Evolutionary conservation across 2,888 invertebrate genomes (phyloP).

Genomic region (Eurois occulta): DNA sequence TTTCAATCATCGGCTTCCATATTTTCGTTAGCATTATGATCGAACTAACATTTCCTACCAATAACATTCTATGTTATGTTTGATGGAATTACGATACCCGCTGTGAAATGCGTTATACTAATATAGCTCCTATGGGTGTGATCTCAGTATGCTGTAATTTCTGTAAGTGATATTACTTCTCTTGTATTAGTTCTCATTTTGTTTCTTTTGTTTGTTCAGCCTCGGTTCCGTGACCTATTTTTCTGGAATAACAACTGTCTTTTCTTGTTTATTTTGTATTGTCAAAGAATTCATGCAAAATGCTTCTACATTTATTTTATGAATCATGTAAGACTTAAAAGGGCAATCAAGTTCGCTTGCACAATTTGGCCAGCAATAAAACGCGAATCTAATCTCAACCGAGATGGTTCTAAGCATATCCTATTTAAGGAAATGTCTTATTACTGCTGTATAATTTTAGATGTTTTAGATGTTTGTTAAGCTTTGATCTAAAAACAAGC

Average conservation of each 20-base stretch:
- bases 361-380: slow-evolving; percentile 34
- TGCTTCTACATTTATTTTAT: slow-evolving; percentile 9
- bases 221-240: slow-evolving; percentile 48
- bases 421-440: slow-evolving; percentile 49
- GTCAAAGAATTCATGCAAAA: background rate
- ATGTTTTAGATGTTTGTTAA: slow-evolving; percentile 43
- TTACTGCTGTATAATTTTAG: slow-evolving; percentile 41
- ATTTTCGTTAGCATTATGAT: slow-evolving; percentile 71
- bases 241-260: slow-evolving; percentile 29
- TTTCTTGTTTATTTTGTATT: slow-evolving; percentile 21
- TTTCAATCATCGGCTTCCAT: slow-evolving; percentile 69
- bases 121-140: slow-evolving; percentile 81
- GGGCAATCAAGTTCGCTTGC: slow-evolving; percentile 32
- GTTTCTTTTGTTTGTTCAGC: slow-evolving; percentile 52
- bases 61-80: slow-evolving; percentile 75
- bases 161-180: slow-evolving; percentile 68
- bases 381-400: slow-evolving; percentile 26
- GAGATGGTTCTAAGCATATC: slow-evolving; percentile 11
- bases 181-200: slow-evolving; percentile 60
- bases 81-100: slow-evolving; percentile 80
- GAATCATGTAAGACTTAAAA: slow-evolving; percentile 14
- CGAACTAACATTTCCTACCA: slow-evolving; percentile 74
- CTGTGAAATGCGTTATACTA: slow-evolving; percentile 79
- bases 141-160: slow-evolving; percentile 74
- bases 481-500: slow-evolving; percentile 51